Evolutionary conservation across 1,140 invertebrate species (phyloP), one percentile per base, ranked within the genome.

Genomic region (Achatina immaculata): DNA sequence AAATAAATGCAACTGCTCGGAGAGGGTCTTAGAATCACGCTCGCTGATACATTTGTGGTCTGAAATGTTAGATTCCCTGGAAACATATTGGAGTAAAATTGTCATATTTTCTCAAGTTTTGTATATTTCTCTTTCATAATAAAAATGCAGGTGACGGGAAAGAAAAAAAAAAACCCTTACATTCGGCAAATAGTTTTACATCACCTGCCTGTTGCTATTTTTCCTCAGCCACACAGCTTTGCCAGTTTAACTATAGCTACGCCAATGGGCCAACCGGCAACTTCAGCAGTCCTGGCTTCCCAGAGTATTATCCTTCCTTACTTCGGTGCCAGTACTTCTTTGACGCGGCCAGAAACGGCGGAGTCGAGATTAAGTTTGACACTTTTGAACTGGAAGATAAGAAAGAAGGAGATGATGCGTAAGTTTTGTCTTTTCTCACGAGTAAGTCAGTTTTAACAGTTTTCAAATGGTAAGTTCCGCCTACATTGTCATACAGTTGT

Each of bases 331-430:
- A 28, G 14, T 84, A 84, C 62, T 65, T 74, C 43, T 84, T 84
- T 69, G 81, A 84, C 48, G 78, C 83, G 16, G 75, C 81, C 72
- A 78, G 65, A 31, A 81, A 84, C 69, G 81, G 81, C 11, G 78
- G 83, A 1, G 82, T 84, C 0, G 78, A 82, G 62, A 75, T 84
- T 28, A 73, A 79, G 76, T 84, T 84, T 66, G 79, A 84, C 31
- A 40, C 62, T 45, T 84, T 84, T 76, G 79, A 84, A 38, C 72
- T 84, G 75, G 81, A 84, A 68, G 81, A 66, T 7, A 77, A 78
- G 34, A 36, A 55, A 28, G 65, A 76, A 42, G 80, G 65, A 38
- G 80, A 81, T 34, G 38, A 45, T 24, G 42, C 43, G 80, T 81
- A 77, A 78, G 75, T 81, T 68, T 34, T 40, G 34, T 40, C 0